Conservation (phyloP, 2,113 vertebrate genomes). For the Heterocephalus glaber region DNA sequence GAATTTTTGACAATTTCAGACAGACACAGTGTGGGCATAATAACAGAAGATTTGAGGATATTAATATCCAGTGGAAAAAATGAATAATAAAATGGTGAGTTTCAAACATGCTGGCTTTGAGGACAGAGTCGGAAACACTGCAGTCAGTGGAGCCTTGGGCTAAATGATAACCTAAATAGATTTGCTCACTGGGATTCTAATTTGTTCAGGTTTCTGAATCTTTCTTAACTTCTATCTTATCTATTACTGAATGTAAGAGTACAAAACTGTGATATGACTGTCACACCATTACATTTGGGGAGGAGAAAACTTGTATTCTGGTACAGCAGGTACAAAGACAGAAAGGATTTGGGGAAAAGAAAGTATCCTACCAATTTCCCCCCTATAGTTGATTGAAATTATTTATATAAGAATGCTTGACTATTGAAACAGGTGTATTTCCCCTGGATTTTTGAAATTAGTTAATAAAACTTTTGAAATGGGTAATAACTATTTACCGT, state of each 20-base stretch:
- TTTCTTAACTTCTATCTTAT: neutral
- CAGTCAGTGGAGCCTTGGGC: neutral
- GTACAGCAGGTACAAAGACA: neutral
- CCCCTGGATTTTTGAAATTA: neutral
- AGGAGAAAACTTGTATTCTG: neutral
- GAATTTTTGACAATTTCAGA: neutral
- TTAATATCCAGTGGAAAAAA: neutral
- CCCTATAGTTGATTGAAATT: neutral
- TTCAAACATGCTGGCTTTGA: neutral
- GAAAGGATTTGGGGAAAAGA: neutral
- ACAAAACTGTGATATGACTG: neutral
- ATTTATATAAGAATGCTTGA: neutral
- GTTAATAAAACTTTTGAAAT: neutral
- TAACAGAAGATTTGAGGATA: neutral
- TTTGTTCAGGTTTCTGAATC: neutral
- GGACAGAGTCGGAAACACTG: neutral
- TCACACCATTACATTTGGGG: neutral
- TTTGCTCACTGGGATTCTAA: neutral
- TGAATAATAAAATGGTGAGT: neutral
- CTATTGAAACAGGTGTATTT: neutral
- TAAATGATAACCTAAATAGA: neutral
- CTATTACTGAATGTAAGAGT: neutral
- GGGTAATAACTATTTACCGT: neutral
- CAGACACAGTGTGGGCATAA: neutral
- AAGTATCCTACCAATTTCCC: neutral